phyloP scores from a whole-genome alignment of 2,888 invertebrate species.

The Caenorhabditis angaria region DNA sequence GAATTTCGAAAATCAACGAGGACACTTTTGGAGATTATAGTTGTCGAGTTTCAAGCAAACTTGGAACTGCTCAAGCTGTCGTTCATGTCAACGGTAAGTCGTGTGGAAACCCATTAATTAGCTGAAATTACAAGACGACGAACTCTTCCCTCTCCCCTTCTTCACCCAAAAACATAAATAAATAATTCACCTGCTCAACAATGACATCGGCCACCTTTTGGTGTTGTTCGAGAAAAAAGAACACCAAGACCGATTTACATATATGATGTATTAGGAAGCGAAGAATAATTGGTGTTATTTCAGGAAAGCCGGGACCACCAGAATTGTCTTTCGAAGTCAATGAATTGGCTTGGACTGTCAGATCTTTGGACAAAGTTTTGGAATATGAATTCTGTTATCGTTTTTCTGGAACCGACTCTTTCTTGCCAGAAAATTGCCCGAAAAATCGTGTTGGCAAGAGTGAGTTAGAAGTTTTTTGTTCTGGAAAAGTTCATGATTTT shows the following conservation, averaged over 20 bases:
- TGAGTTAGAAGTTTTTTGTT: not conserved
- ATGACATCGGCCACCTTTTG: conserved; percentile 5
- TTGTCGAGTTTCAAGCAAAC: conserved; percentile 53
- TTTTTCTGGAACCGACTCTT: conserved; percentile 24
- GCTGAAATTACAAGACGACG: conserved; percentile 24
- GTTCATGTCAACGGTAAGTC: conserved; percentile 54
- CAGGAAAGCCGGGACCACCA: conserved; percentile 55
- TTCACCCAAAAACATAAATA: conserved; percentile 9
- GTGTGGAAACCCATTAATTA: conserved; percentile 21
- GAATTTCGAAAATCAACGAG: conserved; percentile 39
- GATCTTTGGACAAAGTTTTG: conserved; percentile 27
- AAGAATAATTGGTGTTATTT: conserved; percentile 14
- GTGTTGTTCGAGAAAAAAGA: not conserved
- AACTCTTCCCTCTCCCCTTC: not conserved
- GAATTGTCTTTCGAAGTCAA: conserved; percentile 36
- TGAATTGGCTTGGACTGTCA: conserved; percentile 46
- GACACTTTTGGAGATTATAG: conserved; percentile 58
- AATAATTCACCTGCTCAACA: conserved; percentile 40
- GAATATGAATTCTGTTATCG: conserved; percentile 39
- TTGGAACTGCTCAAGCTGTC: conserved; percentile 46
- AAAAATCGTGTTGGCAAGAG: conserved; percentile 35
- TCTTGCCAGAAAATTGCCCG: conserved; percentile 35
- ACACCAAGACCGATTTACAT: not conserved
- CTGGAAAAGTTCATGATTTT: not conserved
- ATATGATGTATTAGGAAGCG: not conserved